These are phyloP conservation scores for Mastigias papua DNA, from an alignment of 30 jellyfish, hydroid and myxozoan species.

Conservation along the genomic window DNA sequence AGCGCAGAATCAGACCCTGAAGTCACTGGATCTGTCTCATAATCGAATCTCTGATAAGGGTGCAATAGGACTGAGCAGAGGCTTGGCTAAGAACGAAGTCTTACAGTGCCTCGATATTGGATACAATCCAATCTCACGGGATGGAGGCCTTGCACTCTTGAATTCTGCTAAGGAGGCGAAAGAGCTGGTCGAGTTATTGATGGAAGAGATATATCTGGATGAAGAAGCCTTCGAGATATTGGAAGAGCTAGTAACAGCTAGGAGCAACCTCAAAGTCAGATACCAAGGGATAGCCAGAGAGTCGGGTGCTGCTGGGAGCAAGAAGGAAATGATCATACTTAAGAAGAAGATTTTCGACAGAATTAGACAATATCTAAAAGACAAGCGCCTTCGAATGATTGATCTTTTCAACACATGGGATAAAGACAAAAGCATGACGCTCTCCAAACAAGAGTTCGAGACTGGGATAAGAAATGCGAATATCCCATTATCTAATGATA, in stretches of 20 bases:
- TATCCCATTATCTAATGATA: conserved; percentile 73
- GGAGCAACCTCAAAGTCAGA: conserved; percentile 34
- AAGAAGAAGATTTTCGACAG: conserved; percentile 66
- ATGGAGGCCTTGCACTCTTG: conserved; percentile 69
- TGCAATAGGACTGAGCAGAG: conserved; percentile 65
- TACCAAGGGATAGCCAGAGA: conserved; percentile 49
- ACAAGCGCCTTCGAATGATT: conserved; percentile 76
- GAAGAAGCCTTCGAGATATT: conserved; percentile 41
- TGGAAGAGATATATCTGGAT: conserved; percentile 72
- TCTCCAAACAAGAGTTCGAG: conserved; percentile 58
- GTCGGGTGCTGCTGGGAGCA: conserved; percentile 20
- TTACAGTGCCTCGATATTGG: conserved; percentile 71
- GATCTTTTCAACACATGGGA: conserved; percentile 87
- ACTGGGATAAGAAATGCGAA: conserved; percentile 71
- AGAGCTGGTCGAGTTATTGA: conserved; percentile 62
- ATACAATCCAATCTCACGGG: conserved; percentile 75
- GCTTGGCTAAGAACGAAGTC: conserved; percentile 68
- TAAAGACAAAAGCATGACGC: conserved; percentile 67
- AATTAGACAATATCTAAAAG: conserved; percentile 68
- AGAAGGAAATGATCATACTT: conserved; percentile 40
- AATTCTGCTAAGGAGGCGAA: conserved; percentile 55
- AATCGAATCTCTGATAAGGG: conserved; percentile 85
- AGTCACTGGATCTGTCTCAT: conserved; percentile 63
- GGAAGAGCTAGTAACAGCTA: conserved; percentile 15
- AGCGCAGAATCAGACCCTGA: conserved; percentile 58